Conservation (phyloP, 2,797 vertebrate genomes). For the Novumbra hubbsi region DNA sequence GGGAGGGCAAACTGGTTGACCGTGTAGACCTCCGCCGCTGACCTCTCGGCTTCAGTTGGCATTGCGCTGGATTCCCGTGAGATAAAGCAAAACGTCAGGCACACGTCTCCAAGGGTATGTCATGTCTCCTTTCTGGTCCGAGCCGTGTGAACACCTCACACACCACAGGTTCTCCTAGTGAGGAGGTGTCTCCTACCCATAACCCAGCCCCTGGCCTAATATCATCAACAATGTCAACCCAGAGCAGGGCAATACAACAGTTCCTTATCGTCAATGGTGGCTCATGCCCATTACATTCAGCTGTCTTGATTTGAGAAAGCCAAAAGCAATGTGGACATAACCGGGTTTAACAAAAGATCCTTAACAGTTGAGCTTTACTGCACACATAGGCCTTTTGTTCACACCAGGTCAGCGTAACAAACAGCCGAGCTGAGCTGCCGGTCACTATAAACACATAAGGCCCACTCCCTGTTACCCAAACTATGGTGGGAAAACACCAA, state of each 20-base stretch:
- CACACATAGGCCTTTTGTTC: not conserved
- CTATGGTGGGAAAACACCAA: not conserved
- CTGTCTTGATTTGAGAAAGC: too few species aligned
- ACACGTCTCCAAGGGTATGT: not conserved
- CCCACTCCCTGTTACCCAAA: not conserved
- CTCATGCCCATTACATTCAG: constrained; percentile 33
- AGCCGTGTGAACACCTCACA: not conserved
- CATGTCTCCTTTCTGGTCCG: not conserved
- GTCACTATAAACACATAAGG: not conserved
- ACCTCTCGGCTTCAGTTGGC: constrained; percentile 56
- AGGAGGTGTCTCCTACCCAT: not conserved
- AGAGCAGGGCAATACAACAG: not conserved
- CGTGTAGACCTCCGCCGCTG: constrained; percentile 47
- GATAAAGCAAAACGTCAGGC: not conserved
- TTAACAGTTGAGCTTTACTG: not conserved
- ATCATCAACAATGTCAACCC: not conserved
- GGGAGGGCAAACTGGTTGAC: constrained; percentile 35
- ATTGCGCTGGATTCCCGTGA: not conserved
- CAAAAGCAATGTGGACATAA: not conserved
- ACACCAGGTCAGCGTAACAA: not conserved
- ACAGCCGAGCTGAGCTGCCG: not conserved
- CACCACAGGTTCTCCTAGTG: not conserved
- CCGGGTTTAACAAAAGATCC: not conserved
- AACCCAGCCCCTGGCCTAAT: not conserved
- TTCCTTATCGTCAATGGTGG: constrained; percentile 20